Evolutionary conservation across 1,140 invertebrate species (phyloP), one percentile per base, ranked within the genome.

Genomic region (Nasonia longicornis): DNA sequence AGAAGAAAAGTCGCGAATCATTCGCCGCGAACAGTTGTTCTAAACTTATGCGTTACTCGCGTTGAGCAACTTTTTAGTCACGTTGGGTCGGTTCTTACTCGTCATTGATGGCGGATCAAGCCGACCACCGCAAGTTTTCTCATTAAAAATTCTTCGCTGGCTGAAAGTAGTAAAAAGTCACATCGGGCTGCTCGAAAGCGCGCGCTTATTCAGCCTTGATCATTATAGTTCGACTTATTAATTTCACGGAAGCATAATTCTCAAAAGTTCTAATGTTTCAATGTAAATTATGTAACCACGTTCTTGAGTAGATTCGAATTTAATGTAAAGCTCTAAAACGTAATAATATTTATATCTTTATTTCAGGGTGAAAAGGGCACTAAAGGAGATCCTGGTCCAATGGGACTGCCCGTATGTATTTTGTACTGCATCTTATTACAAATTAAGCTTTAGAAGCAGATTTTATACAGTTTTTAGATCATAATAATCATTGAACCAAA

Each of bases 391-490:
- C 94, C 95, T 73, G 97, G 97, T 86, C 96, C 97, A 73, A 98
- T 98, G 96, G 97, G 97, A 89, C 92, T 98, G 88, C 97, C 97
- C 85, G 97, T 98, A 94, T 94, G 95, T 95, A 82, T 78, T 14
- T 42, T 3, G 16, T 48, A 75, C 12, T 35, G 63, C n/a, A 74
- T 70, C 22, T 42, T 52, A 45, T 72, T 35, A 70, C 20, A 31
- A 75, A 52, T 52, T 20, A 16, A 52, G 16, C 16, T 16, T 52
- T 52, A 4, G 4, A 35, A 3, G 3, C 31, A 35, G 31, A 35
- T 35, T 35, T 35, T 35, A 35, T 35, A 35, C 31, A 35, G 31
- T 35, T 35, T 35, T 35, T 35, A 6, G 31, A 35, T 35, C 31
- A 35, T 3, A 35, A 35, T 35, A 35, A 35, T 35, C 4, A 35